Percentiles rank a stretch among this genome's conserved stretches.
phyloP scores from a whole-genome alignment of 2,888 invertebrate genomes.

The Oxyteleia sp. region DNA sequence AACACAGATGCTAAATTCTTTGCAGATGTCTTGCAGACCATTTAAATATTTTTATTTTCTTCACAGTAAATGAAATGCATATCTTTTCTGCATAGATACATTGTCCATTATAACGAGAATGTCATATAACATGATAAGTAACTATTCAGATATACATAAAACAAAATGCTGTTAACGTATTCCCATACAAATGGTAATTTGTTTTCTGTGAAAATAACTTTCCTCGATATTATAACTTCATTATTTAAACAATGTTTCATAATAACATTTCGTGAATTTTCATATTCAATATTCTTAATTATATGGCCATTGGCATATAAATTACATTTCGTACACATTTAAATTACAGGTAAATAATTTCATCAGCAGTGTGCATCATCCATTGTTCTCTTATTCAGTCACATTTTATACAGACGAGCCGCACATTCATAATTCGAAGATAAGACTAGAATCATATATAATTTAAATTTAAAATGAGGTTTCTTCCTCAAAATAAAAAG shows the following conservation, averaged over 20 bases:
- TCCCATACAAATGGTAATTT: background rate
- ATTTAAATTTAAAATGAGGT: background rate
- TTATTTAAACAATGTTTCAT: background rate
- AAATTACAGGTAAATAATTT: background rate
- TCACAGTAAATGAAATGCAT: too few relatives aligned
- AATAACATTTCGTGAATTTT: background rate
- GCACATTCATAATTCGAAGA: background rate
- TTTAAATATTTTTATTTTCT: too few relatives aligned
- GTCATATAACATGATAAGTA: background rate
- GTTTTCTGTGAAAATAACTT: background rate
- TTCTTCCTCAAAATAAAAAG: too few relatives aligned
- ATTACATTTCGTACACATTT: constrained; percentile 4
- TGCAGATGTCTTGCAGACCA: too few relatives aligned
- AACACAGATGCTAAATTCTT: too few relatives aligned
- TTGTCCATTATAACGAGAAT: background rate
- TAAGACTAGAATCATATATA: background rate
- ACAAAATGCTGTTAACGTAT: background rate
- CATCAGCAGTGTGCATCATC: background rate
- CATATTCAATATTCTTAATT: background rate
- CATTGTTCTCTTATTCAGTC: constrained; percentile 1
- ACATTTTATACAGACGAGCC: background rate
- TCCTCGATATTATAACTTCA: background rate
- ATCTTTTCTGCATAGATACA: too few relatives aligned
- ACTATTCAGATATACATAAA: background rate
- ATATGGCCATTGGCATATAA: background rate